Conservation (phyloP, 2,113 vertebrate species). For the Clinocottus analis region DNA sequence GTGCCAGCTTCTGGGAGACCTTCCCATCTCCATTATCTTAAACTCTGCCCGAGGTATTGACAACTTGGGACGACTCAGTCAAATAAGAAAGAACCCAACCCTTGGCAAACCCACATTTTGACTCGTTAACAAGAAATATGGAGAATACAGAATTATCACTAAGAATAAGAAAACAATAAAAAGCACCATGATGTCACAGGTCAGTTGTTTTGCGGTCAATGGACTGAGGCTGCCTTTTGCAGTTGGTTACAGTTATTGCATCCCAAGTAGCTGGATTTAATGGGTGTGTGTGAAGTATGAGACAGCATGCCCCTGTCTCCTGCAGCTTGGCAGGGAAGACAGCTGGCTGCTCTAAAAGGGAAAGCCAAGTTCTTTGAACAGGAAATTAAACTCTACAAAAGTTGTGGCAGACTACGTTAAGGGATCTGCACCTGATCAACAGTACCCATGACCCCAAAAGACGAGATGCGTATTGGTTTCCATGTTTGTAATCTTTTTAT, state of each 20-base stretch:
- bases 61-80: background rate
- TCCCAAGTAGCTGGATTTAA: conserved; percentile 70
- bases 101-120: conserved; percentile 13
- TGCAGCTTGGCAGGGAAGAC: conserved; percentile 63
- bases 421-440: conserved; percentile 16
- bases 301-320: conserved; percentile 68
- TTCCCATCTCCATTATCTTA: conserved; percentile 3
- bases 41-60: background rate
- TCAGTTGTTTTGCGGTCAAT: conserved; percentile 8
- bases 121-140: background rate
- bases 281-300: conserved; percentile 61
- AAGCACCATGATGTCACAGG: conserved; percentile 28
- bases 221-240: conserved; percentile 26
- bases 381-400: conserved; percentile 55
- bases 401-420: background rate
- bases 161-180: background rate
- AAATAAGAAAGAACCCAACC: background rate
- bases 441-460: too few relatives aligned
- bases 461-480: background rate
- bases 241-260: conserved; percentile 64
- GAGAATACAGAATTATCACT: background rate
- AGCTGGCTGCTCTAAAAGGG: conserved; percentile 54
- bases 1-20: background rate
- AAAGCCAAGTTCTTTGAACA: conserved; percentile 39
- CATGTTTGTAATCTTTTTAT: background rate